Evolutionary conservation across 1,140 invertebrate species (phyloP), one percentile per base, ranked within the genome.

Genomic region (Pseudomyrmex flavicornis): DNA sequence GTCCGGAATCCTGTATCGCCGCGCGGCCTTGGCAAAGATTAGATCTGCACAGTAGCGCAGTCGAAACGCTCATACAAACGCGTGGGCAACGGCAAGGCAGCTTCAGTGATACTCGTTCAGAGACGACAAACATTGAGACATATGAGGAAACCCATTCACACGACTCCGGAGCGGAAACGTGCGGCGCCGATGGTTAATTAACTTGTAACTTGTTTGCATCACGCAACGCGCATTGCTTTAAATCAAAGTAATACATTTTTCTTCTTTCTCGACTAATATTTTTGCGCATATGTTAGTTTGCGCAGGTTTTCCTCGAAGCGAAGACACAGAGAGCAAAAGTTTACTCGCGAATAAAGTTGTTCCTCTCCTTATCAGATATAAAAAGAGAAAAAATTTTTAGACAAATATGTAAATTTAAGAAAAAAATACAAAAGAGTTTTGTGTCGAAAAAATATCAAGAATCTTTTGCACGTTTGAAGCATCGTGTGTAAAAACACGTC

Each of bases 1-100:
- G 56, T 72, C 20, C 66, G 76, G 76, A 80, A 80, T 80, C 44
- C 54, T 26, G 54, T 48, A 72, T 59, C 52, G 54, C 7, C 20
- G 35, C 35, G 35, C 35, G 66, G 20, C 66, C 76, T 80, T 80
- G 66, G 46, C 20, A 22, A 20, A 80, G 66, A 80, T 80, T 72
- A 80, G 66, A 80, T 80, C 66, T 80, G 66, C 44, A 68, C 54
- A 44, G 76, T 72, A 61, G 20, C 20, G 52, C 22, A 12, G 20
- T 48, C 65, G 76, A 79, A 79, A 70, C 65, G 15, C 12, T 22
- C 50, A 13, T 54, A 20, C 2, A 35, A 35, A 54, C 17, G 26
- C 59, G 17, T 69, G 44, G 20, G 35, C 63, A 56, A 48, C 35
- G 44, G 65, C 17, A 70, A 48, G 52, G 59, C 52, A 35, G n/a